A percentile compares a stretch with the other conserved stretches of the same genome.
These are phyloP conservation scores for Hetaerina americana DNA, from an alignment of 1,140 invertebrate species.

Conservation along the genomic window DNA sequence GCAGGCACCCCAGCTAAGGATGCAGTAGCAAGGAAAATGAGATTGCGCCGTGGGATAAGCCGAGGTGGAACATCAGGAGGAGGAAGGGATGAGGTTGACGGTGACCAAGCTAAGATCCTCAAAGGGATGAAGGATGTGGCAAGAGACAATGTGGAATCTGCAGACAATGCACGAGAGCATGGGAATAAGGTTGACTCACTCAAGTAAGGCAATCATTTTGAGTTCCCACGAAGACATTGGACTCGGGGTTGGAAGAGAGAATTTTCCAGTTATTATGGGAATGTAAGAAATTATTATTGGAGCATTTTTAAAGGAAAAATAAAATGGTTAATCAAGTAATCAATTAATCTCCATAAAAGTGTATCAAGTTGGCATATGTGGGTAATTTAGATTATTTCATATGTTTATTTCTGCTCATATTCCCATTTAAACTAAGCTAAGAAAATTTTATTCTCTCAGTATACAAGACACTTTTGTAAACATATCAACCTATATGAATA, in stretches of 20 bases:
- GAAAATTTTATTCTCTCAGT: too few relatives aligned
- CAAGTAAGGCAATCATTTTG: constrained; percentile 29
- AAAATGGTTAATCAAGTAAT: too few relatives aligned
- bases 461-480: too few relatives aligned
- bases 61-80: constrained; percentile 53
- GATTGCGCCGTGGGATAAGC: constrained; percentile 52
- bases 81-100: constrained; percentile 59
- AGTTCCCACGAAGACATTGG: background rate
- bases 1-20: constrained; percentile 47
- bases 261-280: constrained; percentile 6
- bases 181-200: constrained; percentile 51
- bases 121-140: constrained; percentile 98
- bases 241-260: background rate
- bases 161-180: constrained; percentile 36
- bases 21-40: constrained; percentile 84
- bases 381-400: too few relatives aligned
- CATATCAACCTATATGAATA: too few relatives aligned
- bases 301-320: too few relatives aligned
- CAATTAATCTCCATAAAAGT: too few relatives aligned
- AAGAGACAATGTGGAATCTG: constrained; percentile 61
- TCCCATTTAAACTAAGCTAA: too few relatives aligned
- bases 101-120: constrained; percentile 87
- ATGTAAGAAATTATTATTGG: too few relatives aligned
- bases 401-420: too few relatives aligned
- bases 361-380: too few relatives aligned